Conservation (phyloP, 1,140 invertebrate species). For the Cotesia typhae region DNA sequence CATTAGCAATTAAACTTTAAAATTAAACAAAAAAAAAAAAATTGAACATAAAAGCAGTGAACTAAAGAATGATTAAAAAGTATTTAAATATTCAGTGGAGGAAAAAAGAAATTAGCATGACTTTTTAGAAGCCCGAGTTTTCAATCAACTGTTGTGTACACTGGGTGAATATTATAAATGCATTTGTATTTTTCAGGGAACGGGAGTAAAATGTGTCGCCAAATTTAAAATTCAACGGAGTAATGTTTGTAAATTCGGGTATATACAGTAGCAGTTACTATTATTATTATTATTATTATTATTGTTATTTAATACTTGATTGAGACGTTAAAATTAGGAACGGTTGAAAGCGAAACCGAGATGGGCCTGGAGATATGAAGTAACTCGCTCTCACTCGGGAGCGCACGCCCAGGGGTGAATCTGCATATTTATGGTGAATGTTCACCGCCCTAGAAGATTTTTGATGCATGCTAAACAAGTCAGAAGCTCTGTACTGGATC, state of each 20-base stretch:
- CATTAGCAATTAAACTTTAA: too few species aligned
- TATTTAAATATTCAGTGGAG: conserved; percentile 12
- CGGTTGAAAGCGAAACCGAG: conserved; percentile 14
- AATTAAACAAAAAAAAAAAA: too few species aligned
- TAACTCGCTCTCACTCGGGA: conserved; percentile 32
- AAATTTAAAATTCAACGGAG: conserved; percentile 14
- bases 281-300: background rate
- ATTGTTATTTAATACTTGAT: conserved; percentile 3
- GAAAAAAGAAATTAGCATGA: background rate
- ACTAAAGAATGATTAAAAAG: too few species aligned
- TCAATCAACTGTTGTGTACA: conserved; percentile 33
- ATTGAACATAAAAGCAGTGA: too few species aligned
- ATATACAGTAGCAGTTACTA: background rate
- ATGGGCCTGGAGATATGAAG: conserved; percentile 33
- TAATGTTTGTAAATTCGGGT: background rate
- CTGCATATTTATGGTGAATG: conserved; percentile 58
- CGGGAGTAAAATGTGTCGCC: conserved; percentile 12
- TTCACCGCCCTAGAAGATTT: conserved; percentile 53
- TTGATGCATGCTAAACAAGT: conserved; percentile 55
- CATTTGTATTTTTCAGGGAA: conserved; percentile 39
- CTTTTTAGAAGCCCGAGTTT: conserved; percentile 22
- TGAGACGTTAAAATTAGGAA: conserved; percentile 4
- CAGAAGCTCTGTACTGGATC: background rate
- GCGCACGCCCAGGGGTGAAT: conserved; percentile 41
- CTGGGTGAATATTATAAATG: conserved; percentile 60